Conservation (phyloP, 2,797 vertebrate genomes). For the Xyrichtys novacula region DNA sequence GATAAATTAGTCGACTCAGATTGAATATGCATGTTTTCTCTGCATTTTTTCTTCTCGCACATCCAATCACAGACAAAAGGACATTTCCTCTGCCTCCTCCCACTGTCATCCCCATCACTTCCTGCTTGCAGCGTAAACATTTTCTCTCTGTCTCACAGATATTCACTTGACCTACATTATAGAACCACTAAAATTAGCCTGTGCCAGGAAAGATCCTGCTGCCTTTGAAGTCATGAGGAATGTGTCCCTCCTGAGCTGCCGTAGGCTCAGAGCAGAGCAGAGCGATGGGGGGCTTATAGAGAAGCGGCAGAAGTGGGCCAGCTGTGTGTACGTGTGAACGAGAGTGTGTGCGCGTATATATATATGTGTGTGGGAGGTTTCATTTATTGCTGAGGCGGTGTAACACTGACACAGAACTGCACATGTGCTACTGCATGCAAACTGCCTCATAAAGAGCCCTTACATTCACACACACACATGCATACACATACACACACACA, state of each 20-base stretch:
- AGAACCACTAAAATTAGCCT: conserved; percentile 55
- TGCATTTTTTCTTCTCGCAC: neutral
- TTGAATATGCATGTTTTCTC: neutral
- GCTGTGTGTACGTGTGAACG: conserved; percentile 21
- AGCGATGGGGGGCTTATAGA: conserved; percentile 8
- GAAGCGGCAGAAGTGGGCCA: conserved; percentile 64
- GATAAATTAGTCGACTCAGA: neutral
- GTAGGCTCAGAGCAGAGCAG: conserved; percentile 43
- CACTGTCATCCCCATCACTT: neutral
- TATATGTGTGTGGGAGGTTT: conserved; percentile 2
- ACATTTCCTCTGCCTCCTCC: neutral
- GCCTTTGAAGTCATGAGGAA: conserved; percentile 57
- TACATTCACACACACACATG: conserved; percentile 1
- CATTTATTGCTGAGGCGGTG: conserved; percentile 53
- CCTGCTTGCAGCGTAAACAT: conserved; percentile 18
- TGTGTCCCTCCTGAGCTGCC: conserved; percentile 57
- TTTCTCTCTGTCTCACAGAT: conserved; percentile 35
- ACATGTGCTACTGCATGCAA: neutral
- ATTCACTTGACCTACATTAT: conserved; percentile 68
- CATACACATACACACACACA: conserved; percentile 13
- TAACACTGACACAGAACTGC: conserved; percentile 68
- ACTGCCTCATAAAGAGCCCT: neutral
- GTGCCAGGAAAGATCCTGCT: conserved; percentile 32
- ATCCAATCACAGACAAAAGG: neutral
- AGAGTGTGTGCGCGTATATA: conserved; percentile 24